phyloP scores from a whole-genome alignment of 2,113 vertebrate species.

The Malurus alboscapulatus region DNA sequence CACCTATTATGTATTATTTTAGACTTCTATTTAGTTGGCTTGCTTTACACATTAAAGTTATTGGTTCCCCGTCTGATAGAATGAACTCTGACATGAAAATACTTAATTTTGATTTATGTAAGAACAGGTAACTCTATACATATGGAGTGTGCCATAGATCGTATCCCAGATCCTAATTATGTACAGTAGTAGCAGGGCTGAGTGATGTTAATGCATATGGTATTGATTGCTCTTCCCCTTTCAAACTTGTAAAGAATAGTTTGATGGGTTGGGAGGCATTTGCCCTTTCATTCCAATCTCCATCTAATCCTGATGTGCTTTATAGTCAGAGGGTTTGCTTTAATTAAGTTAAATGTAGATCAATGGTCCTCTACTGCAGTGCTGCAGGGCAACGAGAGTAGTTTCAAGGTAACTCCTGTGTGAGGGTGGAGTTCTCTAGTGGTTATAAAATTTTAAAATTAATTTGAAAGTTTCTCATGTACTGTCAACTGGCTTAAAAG shows the following conservation, averaged over 20 bases:
- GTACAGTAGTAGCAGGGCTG: background rate
- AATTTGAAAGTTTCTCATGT: background rate
- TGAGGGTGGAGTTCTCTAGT: background rate
- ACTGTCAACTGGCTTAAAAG: background rate
- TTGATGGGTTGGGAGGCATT: slow-evolving; percentile 1
- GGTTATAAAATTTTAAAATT: background rate
- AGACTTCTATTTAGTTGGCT: background rate
- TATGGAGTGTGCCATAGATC: background rate
- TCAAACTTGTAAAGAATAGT: background rate
- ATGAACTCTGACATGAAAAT: background rate
- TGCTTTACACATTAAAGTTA: background rate
- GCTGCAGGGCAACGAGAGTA: background rate
- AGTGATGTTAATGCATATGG: background rate
- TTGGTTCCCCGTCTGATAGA: background rate
- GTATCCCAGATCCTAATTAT: background rate
- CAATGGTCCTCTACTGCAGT: background rate
- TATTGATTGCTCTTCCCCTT: background rate
- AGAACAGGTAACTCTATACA: background rate
- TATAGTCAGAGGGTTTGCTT: slow-evolving; percentile 1
- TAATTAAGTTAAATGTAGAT: slow-evolving; percentile 13
- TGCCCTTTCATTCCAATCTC: background rate
- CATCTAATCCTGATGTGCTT: background rate
- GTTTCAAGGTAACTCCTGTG: background rate
- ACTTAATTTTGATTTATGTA: background rate
- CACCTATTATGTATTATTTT: background rate